Evolutionary conservation across 1,140 invertebrate genomes (phyloP).

Genomic region (Drosophila tsacasi): DNA sequence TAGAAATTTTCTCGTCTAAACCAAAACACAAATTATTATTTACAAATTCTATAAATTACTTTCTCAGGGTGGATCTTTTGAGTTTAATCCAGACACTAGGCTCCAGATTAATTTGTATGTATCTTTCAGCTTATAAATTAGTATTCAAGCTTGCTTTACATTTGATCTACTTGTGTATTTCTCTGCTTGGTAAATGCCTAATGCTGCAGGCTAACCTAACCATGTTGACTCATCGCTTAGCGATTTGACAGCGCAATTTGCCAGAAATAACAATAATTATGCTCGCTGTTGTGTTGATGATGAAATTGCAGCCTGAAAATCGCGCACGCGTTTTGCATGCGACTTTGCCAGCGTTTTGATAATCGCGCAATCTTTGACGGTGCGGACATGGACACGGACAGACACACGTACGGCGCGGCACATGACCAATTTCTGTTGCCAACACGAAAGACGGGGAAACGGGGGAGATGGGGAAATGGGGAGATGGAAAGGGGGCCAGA

Average conservation of each 20-base stretch:
- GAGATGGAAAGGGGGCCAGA: neutral
- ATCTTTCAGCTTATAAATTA: neutral
- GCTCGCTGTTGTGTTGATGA: conserved; percentile 51
- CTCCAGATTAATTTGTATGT: neutral
- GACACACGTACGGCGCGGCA: conserved; percentile 49
- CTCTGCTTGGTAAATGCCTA: neutral
- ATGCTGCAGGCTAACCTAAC: neutral
- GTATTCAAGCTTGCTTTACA: neutral
- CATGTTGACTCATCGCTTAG: conserved; percentile 24
- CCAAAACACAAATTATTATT: neutral
- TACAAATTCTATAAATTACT: neutral
- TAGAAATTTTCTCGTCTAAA: no score
- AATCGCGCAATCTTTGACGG: conserved; percentile 67
- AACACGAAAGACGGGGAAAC: conserved; percentile 15
- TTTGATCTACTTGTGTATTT: neutral
- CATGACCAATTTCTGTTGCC: conserved; percentile 61
- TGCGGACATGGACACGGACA: conserved; percentile 34
- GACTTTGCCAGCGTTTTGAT: conserved; percentile 52
- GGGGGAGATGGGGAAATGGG: neutral
- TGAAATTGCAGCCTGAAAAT: conserved; percentile 71
- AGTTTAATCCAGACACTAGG: no score
- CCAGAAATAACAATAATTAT: conserved; percentile 55
- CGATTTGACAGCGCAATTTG: conserved; percentile 53
- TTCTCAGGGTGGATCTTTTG: neutral
- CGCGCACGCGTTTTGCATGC: conserved; percentile 78